These are phyloP conservation scores for Ptychobarbus kaznakovi DNA, from an alignment of 2,797 vertebrate species.

Conservation along the genomic window DNA sequence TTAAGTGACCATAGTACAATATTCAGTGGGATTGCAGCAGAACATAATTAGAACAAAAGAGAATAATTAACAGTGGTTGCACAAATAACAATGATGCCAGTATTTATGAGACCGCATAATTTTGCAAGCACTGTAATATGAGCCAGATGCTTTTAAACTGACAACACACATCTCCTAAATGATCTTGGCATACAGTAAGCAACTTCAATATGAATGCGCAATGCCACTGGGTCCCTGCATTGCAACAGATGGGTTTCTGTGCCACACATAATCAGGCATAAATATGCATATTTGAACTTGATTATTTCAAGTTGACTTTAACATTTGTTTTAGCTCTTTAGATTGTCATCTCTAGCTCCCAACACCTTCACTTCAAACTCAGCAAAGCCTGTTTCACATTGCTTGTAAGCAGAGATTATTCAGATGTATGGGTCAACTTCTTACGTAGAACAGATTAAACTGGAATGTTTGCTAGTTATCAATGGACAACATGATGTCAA, in stretches of 20 bases:
- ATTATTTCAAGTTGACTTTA: not conserved
- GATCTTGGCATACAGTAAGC: conserved; percentile 35
- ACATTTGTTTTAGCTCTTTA: not conserved
- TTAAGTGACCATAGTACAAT: conserved; percentile 24
- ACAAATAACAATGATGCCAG: conserved; percentile 24
- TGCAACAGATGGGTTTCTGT: not conserved
- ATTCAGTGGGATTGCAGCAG: conserved; percentile 25
- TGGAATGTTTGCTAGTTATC: not conserved
- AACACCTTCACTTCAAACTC: conserved; percentile 35
- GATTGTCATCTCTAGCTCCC: not conserved
- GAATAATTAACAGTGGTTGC: conserved; percentile 19
- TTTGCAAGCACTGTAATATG: conserved; percentile 44
- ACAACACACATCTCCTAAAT: conserved; percentile 42
- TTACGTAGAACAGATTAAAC: not conserved
- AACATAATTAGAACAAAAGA: conserved; percentile 2
- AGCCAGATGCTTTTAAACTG: conserved; percentile 50
- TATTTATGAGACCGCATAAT: conserved; percentile 41
- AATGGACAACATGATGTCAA: not conserved
- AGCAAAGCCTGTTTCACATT: conserved; percentile 15
- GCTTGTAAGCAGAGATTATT: not conserved
- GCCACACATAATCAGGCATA: conserved; percentile 8
- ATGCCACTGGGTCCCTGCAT: conserved; percentile 6
- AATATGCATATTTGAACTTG: conserved; percentile 12
- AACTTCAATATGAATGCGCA: not conserved
- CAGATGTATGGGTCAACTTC: not conserved